Percentiles rank a stretch among this genome's conserved stretches.
Conservation (phyloP, 53 echinoderm and acorn worm genomes). For the Luidia sarsii region DNA sequence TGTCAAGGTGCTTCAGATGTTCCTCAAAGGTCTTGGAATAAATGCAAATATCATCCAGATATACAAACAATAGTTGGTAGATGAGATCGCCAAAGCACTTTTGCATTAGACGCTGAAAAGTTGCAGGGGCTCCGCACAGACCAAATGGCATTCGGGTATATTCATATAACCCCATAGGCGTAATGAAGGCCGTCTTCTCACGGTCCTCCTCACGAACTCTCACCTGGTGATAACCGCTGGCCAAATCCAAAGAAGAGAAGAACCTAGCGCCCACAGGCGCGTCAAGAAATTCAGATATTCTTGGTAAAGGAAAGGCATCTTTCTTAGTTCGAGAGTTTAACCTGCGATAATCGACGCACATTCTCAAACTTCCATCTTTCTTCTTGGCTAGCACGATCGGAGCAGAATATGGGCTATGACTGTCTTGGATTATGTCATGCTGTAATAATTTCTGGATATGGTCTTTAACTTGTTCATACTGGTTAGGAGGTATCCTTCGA, state of each 20-base stretch:
- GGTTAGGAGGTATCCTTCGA: background rate
- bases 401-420: slow-evolving; percentile 66
- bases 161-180: background rate
- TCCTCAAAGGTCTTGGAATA: slow-evolving; percentile 40
- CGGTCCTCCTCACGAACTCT: background rate
- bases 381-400: slow-evolving; percentile 47
- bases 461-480: background rate
- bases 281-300: background rate
- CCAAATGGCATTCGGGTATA: too few species aligned
- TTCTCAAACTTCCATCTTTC: background rate
- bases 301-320: slow-evolving; percentile 71
- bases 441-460: slow-evolving; percentile 9
- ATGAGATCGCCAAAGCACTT: too few species aligned
- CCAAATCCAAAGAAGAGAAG: background rate
- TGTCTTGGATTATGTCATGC: background rate
- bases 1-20: slow-evolving; percentile 1
- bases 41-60: slow-evolving; percentile 25
- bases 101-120: background rate
- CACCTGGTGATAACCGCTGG: background rate
- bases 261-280: background rate
- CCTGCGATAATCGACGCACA: too few species aligned
- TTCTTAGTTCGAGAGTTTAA: too few species aligned
- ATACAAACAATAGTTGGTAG: background rate
- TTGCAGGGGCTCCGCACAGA: background rate
- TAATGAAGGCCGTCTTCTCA: background rate